Evolutionary conservation across 2,797 vertebrate species (phyloP), one percentile per base, ranked within the genome.

Genomic region (Parotocinclus haroldoi): DNA sequence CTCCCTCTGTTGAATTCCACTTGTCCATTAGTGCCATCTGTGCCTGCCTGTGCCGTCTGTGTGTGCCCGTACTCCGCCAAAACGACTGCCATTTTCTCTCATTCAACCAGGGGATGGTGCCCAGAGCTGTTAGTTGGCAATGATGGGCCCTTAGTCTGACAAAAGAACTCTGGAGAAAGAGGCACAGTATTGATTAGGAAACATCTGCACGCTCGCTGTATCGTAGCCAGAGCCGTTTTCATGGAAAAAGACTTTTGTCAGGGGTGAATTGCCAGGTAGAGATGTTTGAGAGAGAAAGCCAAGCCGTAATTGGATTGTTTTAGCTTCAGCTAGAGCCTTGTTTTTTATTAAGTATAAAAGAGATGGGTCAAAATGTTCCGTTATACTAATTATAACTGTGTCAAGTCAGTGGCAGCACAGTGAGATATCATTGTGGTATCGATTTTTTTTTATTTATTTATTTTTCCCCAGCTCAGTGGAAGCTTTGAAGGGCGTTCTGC

Each of bases 21-120:
- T 94, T 94, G 92, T 96, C 96, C 95, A 97, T 98, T 96, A 95
- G 93, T 89, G 90, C 96, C 96, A 98, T 98, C 96, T 99, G 96
- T 93, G 96, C 94, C 90, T 92, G 87, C 81, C 89, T 89, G 89
- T 88, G 90, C 95, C 94, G 95, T 98, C 95, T 98, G 96, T 92
- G 94, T 94, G 86, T 87, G 86, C 89, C 86, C 86, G 84, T 84
- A 81, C 81, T 76, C 85, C 87, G 94, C 95, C 94, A 98, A 93
- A 89, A 93, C 92, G 89, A 93, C 93, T 96, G 95, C 94, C 94
- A 95, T 95, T 93, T 75, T 96, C 92, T 94, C 92, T 95, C 93
- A 87, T 92, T 89, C 89, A 90, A 87, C 86, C 89, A 83, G 81
- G 82, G 84, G 81, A 82, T 67, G 65, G 80, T 85, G 86, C 87